Percentiles rank a stretch among this genome's conserved stretches.
These are phyloP conservation scores for Sarcophilus harrisii DNA, from an alignment of 2,797 vertebrate species.

Conservation along the genomic window DNA sequence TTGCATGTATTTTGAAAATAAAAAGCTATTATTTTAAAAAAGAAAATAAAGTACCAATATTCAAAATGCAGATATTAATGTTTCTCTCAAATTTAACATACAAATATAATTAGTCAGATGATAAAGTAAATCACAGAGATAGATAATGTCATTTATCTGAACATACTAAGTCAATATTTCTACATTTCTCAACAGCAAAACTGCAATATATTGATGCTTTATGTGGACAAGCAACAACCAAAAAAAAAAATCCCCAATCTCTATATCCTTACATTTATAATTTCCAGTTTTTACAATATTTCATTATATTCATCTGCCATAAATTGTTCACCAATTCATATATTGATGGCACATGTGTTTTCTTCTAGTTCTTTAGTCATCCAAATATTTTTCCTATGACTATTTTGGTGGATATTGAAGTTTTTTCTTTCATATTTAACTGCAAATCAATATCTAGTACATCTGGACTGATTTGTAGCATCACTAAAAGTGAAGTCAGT, in stretches of 20 bases:
- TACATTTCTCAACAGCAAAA: not conserved
- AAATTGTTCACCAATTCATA: not conserved
- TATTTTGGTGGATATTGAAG: not conserved
- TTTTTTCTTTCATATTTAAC: not conserved
- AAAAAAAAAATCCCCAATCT: no score
- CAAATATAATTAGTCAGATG: not conserved
- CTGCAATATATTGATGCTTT: not conserved
- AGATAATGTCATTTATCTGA: not conserved
- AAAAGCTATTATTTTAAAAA: no score
- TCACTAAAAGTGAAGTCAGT: not conserved
- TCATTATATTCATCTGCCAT: not conserved
- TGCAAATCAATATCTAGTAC: not conserved
- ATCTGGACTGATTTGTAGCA: not conserved
- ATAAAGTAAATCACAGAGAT: not conserved
- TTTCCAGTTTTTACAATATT: not conserved
- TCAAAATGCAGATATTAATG: not conserved
- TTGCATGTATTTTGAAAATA: no score
- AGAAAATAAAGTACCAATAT: no score
- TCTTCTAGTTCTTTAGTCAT: no score
- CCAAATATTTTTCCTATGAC: not conserved
- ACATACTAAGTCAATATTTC: not conserved
- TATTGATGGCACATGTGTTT: not conserved
- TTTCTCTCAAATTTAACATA: not conserved
- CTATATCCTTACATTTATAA: not conserved
- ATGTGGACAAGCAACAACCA: no score